Evolutionary conservation across 2,113 vertebrate species (phyloP).

Genomic region (Todiramphus saurophagus): DNA sequence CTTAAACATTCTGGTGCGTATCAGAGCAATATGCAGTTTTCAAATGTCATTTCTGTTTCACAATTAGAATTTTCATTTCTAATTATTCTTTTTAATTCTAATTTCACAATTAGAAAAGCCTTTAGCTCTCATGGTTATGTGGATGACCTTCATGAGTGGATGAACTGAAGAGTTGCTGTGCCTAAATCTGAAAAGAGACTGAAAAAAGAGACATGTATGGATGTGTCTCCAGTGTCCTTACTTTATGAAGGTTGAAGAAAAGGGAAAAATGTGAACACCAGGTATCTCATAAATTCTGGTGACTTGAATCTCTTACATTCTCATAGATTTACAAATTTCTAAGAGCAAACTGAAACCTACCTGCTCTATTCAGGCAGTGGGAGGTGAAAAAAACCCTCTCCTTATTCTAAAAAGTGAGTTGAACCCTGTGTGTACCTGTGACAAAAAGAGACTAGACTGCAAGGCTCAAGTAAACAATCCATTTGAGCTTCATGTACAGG

Average conservation of each 20-base stretch:
- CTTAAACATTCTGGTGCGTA: neutral
- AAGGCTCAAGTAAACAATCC: no score
- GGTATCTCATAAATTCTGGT: neutral
- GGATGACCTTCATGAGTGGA: neutral
- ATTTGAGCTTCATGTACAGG: no score
- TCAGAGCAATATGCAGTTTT: neutral
- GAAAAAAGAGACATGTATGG: fast-evolving
- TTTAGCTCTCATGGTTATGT: neutral
- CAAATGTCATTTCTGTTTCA: neutral
- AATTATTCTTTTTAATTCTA: no score
- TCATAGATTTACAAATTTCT: neutral
- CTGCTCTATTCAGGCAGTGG: neutral
- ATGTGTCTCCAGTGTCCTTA: neutral
- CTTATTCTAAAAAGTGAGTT: neutral
- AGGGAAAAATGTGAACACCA: fast-evolving
- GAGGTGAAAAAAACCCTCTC: neutral
- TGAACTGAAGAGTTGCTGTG: neutral
- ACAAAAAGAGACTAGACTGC: no score
- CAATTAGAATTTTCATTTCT: no score
- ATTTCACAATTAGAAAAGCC: neutral
- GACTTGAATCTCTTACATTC: neutral
- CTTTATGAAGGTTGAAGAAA: neutral
- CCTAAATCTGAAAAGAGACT: neutral
- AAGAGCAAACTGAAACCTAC: neutral
- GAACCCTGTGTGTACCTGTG: neutral